Conservation (phyloP, 1,140 invertebrate species). For the Hycleus cichorii region DNA sequence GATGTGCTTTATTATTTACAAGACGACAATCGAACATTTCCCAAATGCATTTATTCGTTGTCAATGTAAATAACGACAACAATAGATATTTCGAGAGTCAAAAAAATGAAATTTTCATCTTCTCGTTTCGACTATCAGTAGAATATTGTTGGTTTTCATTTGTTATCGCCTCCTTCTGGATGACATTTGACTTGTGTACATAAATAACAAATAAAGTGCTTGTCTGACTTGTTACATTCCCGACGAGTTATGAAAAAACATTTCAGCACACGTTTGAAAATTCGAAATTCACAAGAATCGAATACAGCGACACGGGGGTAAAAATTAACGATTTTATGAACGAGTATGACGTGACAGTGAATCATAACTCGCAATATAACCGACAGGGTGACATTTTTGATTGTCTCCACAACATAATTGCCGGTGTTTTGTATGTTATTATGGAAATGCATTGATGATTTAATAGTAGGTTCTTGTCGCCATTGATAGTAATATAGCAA, state of each 20-base stretch:
- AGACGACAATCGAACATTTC: no score
- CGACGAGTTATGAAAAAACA: no score
- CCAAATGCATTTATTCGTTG: no score
- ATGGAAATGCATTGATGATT: constrained; percentile 9
- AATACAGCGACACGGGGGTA: no score
- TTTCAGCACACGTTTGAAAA: no score
- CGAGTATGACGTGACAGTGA: constrained; percentile 2
- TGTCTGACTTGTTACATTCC: constrained; percentile 3
- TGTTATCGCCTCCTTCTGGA: constrained; percentile 15
- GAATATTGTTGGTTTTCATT: constrained; percentile 16
- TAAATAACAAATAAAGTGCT: constrained; percentile 16
- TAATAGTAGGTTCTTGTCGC: constrained; percentile 4
- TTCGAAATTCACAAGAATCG: no score
- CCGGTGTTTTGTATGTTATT: constrained; percentile 6
- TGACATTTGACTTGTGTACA: constrained; percentile 21
- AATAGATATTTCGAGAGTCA: constrained; percentile 24
- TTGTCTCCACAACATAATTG: constrained; percentile 9
- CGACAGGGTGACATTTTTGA: constrained; percentile 5
- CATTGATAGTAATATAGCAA: not conserved
- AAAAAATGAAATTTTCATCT: not conserved
- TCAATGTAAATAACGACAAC: not conserved
- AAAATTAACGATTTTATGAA: no score
- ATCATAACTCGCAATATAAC: not conserved
- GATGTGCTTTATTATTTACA: no score
- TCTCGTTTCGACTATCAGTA: constrained; percentile 27